Percentiles rank a stretch among this genome's conserved stretches.
Evolutionary conservation across 2,797 vertebrate genomes (phyloP).

Genomic region (Scyliorhinus canicula): DNA sequence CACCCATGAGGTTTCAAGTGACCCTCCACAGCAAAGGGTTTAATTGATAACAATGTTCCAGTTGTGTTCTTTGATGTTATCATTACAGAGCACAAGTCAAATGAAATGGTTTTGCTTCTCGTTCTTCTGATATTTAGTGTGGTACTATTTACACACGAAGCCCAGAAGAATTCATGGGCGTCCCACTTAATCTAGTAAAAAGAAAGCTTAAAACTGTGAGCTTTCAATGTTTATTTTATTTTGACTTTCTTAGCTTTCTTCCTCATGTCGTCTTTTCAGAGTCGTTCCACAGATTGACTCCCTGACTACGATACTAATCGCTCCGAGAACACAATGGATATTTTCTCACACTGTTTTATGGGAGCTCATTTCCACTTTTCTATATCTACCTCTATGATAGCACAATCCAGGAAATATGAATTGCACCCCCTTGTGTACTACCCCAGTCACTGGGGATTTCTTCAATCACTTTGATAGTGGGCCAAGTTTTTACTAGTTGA

Average conservation of each 20-base stretch:
- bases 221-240: not conserved
- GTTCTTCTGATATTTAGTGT: not conserved
- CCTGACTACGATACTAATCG: not conserved
- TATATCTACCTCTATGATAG: not conserved
- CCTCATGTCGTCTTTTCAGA: not conserved
- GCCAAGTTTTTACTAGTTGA: not conserved
- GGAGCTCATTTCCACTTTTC: not conserved
- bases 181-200: not conserved
- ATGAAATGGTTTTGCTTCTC: not conserved
- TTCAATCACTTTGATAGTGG: not conserved
- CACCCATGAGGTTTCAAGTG: not conserved
- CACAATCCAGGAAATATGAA: not conserved
- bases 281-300: not conserved
- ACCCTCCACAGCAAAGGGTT: not conserved
- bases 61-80: not conserved
- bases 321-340: not conserved
- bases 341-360: not conserved
- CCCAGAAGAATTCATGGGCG: not conserved
- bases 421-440: not conserved
- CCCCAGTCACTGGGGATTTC: not conserved
- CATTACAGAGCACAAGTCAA: not conserved
- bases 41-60: not conserved
- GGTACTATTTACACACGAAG: not conserved
- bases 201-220: not conserved
- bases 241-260: not conserved